A percentile compares a stretch with the other conserved stretches of the same genome.
These are phyloP conservation scores for Drosophila ustulata DNA, from an alignment of 2,888 invertebrate genomes.

Conservation along the genomic window DNA sequence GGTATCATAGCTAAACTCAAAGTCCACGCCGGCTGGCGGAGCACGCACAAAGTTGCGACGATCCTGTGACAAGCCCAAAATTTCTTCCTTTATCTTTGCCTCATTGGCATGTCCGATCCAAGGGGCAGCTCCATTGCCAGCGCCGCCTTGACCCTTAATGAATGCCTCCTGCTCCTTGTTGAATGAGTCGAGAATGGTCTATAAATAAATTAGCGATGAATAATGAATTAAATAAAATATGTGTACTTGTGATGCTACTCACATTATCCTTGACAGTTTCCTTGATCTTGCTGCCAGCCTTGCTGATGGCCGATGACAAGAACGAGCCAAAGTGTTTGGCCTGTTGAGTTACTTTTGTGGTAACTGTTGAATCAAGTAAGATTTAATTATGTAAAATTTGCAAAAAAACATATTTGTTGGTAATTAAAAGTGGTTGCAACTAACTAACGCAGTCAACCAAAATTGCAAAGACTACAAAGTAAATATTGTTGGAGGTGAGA, in stretches of 20 bases:
- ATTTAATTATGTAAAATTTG: constrained; percentile 29
- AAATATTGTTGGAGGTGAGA: constrained; percentile 29
- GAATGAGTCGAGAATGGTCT: constrained; percentile 98
- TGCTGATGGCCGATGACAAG: constrained; percentile 97
- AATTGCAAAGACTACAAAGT: constrained; percentile 64
- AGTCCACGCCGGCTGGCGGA: constrained; percentile 97
- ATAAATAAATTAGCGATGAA: constrained; percentile 48
- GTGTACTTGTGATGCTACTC: constrained; percentile 85
- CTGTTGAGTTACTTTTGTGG: constrained; percentile 94
- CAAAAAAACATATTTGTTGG: not conserved
- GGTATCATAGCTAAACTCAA: constrained; percentile 97
- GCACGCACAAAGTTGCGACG: constrained; percentile 98
- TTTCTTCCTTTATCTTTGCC: constrained; percentile 96
- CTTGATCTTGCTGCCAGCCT: constrained; percentile 98
- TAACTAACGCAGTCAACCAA: constrained; percentile 51
- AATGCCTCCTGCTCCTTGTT: constrained; percentile 99
- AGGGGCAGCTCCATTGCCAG: constrained; percentile 91
- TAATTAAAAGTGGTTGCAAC: constrained; percentile 33
- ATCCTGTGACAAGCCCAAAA: constrained; percentile 97
- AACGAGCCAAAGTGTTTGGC: constrained; percentile 96
- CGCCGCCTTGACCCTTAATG: constrained; percentile 92
- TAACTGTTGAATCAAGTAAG: constrained; percentile 87
- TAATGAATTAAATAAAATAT: not conserved
- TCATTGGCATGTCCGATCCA: constrained; percentile 99
- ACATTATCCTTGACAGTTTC: constrained; percentile 98